Conservation (phyloP, 2,113 vertebrate genomes). For the Taxidea taxus region DNA sequence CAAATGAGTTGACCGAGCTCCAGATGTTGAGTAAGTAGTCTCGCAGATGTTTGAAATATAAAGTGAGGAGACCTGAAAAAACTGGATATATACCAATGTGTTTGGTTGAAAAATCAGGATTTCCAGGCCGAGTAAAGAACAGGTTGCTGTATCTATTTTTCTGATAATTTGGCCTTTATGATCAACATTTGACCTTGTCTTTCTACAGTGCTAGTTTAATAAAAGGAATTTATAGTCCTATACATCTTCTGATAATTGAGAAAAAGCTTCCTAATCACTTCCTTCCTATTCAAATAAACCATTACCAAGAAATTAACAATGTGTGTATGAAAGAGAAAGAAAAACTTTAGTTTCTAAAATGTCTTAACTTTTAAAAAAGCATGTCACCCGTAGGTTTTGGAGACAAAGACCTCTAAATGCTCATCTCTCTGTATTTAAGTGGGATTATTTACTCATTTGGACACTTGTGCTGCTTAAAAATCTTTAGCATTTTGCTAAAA, state of each 20-base stretch:
- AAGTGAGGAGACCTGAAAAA: not conserved
- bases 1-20: not conserved
- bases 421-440: not conserved
- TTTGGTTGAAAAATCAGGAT: not conserved
- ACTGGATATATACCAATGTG: not conserved
- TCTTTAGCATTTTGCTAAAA: not conserved
- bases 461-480: not conserved
- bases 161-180: not conserved
- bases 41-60: not conserved
- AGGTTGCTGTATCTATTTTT: not conserved
- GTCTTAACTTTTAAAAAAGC: not conserved
- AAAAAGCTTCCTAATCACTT: slow-evolving; percentile 15
- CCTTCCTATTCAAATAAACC: not conserved
- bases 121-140: not conserved
- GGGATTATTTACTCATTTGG: not conserved
- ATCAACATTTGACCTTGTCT: not conserved
- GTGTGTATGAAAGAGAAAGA: not conserved
- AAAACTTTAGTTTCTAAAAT: not conserved
- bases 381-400: not conserved
- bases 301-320: slow-evolving; percentile 40
- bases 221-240: not conserved
- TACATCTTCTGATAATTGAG: not conserved
- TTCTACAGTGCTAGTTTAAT: not conserved
- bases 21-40: not conserved
- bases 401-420: not conserved